phyloP scores from a whole-genome alignment of 2,797 vertebrate genomes.

The Loriculus beryllinus region DNA sequence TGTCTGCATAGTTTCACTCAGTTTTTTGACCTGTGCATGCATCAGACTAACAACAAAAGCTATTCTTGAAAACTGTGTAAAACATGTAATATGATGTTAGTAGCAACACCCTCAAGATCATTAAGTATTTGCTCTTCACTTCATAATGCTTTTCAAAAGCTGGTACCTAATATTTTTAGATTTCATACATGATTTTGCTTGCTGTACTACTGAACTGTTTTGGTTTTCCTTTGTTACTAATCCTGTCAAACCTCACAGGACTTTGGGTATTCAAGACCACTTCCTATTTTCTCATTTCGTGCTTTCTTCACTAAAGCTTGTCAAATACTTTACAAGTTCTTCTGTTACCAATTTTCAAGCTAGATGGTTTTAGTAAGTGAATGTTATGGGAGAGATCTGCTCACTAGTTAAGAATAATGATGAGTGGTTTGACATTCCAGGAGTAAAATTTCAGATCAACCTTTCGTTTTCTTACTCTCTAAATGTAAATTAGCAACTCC shows the following conservation, averaged over 20 bases:
- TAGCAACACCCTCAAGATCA: not conserved
- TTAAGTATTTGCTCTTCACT: not conserved
- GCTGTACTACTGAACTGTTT: not conserved
- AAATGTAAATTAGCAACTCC: not conserved
- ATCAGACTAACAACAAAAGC: not conserved
- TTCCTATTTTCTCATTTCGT: not conserved
- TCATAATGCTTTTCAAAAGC: not conserved
- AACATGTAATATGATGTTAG: not conserved
- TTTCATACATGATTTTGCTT: not conserved
- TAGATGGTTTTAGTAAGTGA: not conserved
- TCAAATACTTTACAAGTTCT: not conserved
- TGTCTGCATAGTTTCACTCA: not conserved
- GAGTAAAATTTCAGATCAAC: not conserved
- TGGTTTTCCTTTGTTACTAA: not conserved
- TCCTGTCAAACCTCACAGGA: not conserved
- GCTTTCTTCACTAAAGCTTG: not conserved
- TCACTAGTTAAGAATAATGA: not conserved
- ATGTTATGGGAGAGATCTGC: not conserved
- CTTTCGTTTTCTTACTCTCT: not conserved
- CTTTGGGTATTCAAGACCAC: not conserved
- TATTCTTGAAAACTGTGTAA: not conserved
- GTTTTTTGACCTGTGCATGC: not conserved
- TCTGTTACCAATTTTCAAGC: not conserved
- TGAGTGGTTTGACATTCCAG: not conserved
- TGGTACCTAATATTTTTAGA: not conserved